Percentiles rank a stretch among this genome's conserved stretches.
These are phyloP conservation scores for Sitta europaea DNA, from an alignment of 2,113 vertebrate genomes.

Conservation along the genomic window DNA sequence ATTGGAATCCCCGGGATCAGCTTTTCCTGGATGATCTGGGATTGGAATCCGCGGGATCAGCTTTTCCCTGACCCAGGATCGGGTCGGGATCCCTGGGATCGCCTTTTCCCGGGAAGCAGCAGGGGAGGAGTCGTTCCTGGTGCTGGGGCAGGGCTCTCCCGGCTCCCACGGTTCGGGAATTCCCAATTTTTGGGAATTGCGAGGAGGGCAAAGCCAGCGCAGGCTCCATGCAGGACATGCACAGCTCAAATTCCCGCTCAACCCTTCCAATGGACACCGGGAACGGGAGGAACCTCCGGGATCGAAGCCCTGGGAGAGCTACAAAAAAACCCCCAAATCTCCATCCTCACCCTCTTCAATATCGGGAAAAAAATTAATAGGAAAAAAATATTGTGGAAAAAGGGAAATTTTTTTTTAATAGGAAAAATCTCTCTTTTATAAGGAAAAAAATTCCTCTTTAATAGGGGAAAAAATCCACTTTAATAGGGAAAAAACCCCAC, in stretches of 20 bases:
- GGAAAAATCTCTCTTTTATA: too few relatives aligned
- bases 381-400: background rate
- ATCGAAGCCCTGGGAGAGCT: background rate
- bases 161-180: background rate
- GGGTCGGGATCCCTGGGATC: background rate
- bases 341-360: too few relatives aligned
- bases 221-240: conserved; percentile 69
- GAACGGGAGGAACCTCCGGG: background rate
- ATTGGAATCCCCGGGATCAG: too few relatives aligned
- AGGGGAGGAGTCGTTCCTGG: background rate
- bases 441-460: too few relatives aligned
- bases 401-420: too few relatives aligned
- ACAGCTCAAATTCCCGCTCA: background rate
- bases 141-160: background rate
- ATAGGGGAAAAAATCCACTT: too few relatives aligned
- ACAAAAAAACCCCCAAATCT: background rate
- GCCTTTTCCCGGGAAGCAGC: background rate
- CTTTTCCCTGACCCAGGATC: too few relatives aligned
- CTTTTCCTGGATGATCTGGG: too few relatives aligned
- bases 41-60: too few relatives aligned
- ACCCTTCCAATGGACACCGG: conserved; percentile 61
- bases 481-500: too few relatives aligned
- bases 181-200: background rate
- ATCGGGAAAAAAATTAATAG: background rate
- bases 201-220: conserved; percentile 41